Evolutionary conservation across 2,888 invertebrate genomes (phyloP).

Genomic region (Nephrotoma guestfalica): DNA sequence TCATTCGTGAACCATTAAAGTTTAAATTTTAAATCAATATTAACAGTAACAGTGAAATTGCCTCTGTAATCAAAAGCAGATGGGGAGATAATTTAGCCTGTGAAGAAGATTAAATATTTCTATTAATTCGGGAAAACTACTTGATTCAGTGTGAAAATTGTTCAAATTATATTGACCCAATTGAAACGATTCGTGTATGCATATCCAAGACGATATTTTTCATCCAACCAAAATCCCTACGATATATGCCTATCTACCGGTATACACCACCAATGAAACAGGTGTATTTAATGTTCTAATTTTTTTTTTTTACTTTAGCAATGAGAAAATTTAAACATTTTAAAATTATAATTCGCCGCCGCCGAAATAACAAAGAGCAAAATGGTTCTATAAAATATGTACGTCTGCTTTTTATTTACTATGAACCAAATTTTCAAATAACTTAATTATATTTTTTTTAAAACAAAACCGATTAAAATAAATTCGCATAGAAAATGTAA

Average conservation of each 20-base stretch:
- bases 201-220: background rate
- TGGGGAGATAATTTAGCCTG: background rate
- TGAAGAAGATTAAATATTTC: background rate
- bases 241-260: background rate
- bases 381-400: background rate
- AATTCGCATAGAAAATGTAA: background rate
- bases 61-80: background rate
- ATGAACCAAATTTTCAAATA: background rate
- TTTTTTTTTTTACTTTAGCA: background rate
- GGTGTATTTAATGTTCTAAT: background rate
- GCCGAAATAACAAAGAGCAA: too few species aligned
- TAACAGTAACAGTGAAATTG: background rate
- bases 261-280: background rate
- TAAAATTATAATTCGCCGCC: too few species aligned
- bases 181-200: background rate
- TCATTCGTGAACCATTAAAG: background rate
- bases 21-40: background rate
- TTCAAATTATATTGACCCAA: background rate
- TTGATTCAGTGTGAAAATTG: background rate
- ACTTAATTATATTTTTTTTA: background rate
- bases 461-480: background rate
- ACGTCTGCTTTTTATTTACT: too few species aligned
- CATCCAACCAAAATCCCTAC: background rate
- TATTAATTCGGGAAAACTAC: background rate
- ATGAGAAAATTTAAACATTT: too few species aligned